Percentiles rank a stretch among this genome's conserved stretches.
Conservation (phyloP, 2,888 invertebrate genomes). For the Cheilosia urbana region DNA sequence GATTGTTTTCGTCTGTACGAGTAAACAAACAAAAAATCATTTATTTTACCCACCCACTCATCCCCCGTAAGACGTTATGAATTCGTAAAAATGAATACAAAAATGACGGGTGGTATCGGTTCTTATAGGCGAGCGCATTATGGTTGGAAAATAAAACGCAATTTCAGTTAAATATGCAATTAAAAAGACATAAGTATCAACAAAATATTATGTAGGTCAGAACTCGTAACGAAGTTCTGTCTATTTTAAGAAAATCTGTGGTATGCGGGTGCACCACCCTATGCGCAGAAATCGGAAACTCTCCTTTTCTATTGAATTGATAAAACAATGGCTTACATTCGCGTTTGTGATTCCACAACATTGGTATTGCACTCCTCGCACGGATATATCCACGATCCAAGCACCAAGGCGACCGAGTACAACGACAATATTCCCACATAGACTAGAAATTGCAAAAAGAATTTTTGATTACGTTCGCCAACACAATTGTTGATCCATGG, state of each 20-base stretch:
- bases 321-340: conserved; percentile 87
- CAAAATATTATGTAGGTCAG: background rate
- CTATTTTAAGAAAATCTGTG: no score
- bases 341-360: conserved; percentile 88
- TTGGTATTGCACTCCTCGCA: conserved; percentile 88
- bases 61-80: background rate
- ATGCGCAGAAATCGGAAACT: no score
- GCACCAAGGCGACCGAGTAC: conserved; percentile 89
- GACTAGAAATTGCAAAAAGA: conserved; percentile 93
- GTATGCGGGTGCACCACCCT: no score
- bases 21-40: background rate
- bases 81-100: conserved; percentile 1
- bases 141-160: background rate
- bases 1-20: background rate
- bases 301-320: no score
- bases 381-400: conserved; percentile 89
- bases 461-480: conserved; percentile 95
- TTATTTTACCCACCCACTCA: background rate
- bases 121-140: background rate
- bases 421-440: conserved; percentile 89
- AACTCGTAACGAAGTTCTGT: no score
- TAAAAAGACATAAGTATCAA: background rate
- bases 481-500: conserved; percentile 97
- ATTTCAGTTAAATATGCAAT: background rate
- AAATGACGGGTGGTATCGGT: background rate